Evolutionary conservation across 2,797 vertebrate genomes (phyloP).

Genomic region (Microctenopoma lineatum): DNA sequence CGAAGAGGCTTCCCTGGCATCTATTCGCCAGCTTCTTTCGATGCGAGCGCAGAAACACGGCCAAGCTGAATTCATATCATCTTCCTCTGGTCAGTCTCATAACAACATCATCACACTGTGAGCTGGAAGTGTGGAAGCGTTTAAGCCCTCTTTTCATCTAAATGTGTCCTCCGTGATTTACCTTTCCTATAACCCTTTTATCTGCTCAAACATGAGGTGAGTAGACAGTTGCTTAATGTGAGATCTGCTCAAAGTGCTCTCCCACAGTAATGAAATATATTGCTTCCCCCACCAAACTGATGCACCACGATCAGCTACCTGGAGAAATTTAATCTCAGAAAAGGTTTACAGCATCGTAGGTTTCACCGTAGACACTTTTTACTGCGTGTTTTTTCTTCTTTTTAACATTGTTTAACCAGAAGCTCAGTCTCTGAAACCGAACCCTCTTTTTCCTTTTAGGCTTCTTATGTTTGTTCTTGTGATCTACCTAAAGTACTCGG

Average conservation of each 20-base stretch:
- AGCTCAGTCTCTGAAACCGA: slow-evolving; percentile 15
- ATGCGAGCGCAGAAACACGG: slow-evolving; percentile 35
- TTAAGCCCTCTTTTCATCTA: slow-evolving; percentile 31
- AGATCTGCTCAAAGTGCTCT: slow-evolving; percentile 41
- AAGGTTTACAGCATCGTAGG: slow-evolving; percentile 26
- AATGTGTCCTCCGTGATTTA: slow-evolving; percentile 43
- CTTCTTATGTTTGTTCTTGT: slow-evolving; percentile 36
- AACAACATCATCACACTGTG: slow-evolving; percentile 6
- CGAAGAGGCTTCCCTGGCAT: slow-evolving; percentile 1
- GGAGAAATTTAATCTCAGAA: slow-evolving; percentile 46
- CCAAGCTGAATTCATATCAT: slow-evolving; percentile 15
- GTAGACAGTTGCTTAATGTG: slow-evolving; percentile 49
- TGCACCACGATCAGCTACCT: slow-evolving; percentile 27
- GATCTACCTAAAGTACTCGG: slow-evolving; percentile 30
- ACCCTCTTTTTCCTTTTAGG: not conserved
- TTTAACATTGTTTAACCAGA: slow-evolving; percentile 14
- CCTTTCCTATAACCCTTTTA: slow-evolving; percentile 47
- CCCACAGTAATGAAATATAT: slow-evolving; percentile 51
- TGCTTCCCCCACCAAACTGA: slow-evolving; percentile 10
- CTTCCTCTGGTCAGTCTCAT: slow-evolving; percentile 27
- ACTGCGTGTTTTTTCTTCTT: not conserved
- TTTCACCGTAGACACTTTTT: slow-evolving; percentile 25
- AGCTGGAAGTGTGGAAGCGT: slow-evolving; percentile 22
- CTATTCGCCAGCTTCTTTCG: slow-evolving; percentile 21
- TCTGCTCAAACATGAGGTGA: slow-evolving; percentile 53